Evolutionary conservation across 2,888 invertebrate genomes (phyloP).

Genomic region (Calameuta pallipes): DNA sequence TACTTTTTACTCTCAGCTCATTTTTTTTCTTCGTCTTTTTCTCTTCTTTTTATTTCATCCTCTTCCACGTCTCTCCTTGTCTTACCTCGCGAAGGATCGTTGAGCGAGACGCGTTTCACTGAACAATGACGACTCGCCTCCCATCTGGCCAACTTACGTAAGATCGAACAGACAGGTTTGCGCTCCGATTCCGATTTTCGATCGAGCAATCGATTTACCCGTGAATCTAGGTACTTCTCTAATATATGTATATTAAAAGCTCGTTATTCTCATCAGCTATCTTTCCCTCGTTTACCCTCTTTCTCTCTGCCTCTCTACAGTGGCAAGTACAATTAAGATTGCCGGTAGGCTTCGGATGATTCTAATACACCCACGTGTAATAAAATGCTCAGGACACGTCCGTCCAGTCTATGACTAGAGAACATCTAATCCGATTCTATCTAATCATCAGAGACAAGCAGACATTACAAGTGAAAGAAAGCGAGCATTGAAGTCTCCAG

Average conservation of each 20-base stretch:
- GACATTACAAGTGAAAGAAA: neutral
- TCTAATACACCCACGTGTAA: neutral
- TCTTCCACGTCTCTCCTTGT: neutral
- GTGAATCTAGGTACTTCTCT: neutral
- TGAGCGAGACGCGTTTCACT: neutral
- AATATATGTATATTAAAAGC: neutral
- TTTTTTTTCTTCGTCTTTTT: neutral
- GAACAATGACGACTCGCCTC: neutral
- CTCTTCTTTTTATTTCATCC: neutral
- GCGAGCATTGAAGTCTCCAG: neutral
- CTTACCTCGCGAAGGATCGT: neutral
- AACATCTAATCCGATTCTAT: neutral
- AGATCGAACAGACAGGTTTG: conserved; percentile 3
- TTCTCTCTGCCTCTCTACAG: conserved; percentile 9
- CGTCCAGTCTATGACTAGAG: neutral
- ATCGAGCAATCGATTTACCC: neutral
- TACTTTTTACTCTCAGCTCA: conserved; percentile 1
- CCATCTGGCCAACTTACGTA: neutral
- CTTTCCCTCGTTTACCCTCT: conserved; percentile 10
- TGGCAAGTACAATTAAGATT: conserved; percentile 9
- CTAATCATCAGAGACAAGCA: neutral
- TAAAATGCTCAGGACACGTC: neutral
- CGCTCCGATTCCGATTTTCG: conserved; percentile 9
- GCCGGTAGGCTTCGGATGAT: neutral
- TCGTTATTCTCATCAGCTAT: neutral